Conservation (phyloP, 2,113 vertebrate species). For the Sander lucioperca region DNA sequence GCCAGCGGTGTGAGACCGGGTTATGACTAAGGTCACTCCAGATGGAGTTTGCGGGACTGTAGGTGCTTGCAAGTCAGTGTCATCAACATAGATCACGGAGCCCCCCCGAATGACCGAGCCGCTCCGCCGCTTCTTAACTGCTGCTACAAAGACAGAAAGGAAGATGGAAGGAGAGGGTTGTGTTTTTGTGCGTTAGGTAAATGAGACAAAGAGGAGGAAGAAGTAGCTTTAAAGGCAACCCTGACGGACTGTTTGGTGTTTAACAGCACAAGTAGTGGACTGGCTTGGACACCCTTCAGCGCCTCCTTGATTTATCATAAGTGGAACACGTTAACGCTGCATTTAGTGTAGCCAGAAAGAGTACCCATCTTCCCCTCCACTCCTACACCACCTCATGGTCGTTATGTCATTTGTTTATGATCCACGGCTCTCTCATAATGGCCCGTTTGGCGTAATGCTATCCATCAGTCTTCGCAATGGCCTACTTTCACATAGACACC, state of each 20-base stretch:
- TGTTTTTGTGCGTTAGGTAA: constrained; percentile 31
- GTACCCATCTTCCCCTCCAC: constrained; percentile 58
- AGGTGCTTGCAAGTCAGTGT: constrained; percentile 60
- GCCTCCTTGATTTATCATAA: constrained; percentile 66
- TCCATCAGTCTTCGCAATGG: constrained; percentile 76
- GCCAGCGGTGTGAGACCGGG: constrained; percentile 63
- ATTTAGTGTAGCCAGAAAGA: constrained; percentile 68
- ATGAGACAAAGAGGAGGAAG: constrained; percentile 24
- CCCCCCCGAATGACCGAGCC: constrained; percentile 48
- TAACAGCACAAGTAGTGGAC: constrained; percentile 44
- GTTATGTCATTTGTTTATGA: constrained; percentile 81
- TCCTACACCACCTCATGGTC: constrained; percentile 64
- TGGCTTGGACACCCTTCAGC: constrained; percentile 34
- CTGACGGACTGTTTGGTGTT: constrained; percentile 8
- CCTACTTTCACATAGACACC: constrained; percentile 62
- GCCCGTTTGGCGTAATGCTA: constrained; percentile 68
- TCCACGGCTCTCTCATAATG: constrained; percentile 72
- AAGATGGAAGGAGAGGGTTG: constrained; percentile 9
- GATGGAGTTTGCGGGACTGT: constrained; percentile 68
- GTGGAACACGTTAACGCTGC: constrained; percentile 57
- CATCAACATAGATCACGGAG: constrained; percentile 72
- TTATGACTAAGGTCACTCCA: constrained; percentile 74
- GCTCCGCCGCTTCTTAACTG: constrained; percentile 48
- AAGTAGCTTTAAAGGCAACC: background rate
- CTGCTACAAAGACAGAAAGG: constrained; percentile 28